phyloP scores from a whole-genome alignment of 2,797 vertebrate species.

The Aselliscus stoliczkanus region DNA sequence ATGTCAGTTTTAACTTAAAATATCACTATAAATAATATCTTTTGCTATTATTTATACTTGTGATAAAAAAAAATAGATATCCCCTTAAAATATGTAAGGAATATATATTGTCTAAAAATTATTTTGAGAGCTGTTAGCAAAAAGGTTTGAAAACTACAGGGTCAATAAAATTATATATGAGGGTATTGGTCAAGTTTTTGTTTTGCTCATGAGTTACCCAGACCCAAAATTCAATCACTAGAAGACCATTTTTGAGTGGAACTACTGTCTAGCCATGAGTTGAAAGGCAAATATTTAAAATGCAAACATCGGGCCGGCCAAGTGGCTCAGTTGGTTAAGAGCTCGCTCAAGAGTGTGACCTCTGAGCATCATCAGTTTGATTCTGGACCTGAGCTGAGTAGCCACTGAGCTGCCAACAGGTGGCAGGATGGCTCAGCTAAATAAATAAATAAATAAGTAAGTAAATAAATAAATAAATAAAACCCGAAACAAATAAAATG shows the following conservation, averaged over 20 bases:
- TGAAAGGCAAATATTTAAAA: slow-evolving; percentile 54
- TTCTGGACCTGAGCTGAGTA: too few species aligned
- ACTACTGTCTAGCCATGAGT: not conserved
- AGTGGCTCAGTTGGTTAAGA: too few species aligned
- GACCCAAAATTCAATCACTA: not conserved
- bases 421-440: too few species aligned
- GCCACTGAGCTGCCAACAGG: too few species aligned
- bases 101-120: not conserved
- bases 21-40: not conserved
- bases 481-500: slow-evolving; percentile 35
- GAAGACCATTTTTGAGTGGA: not conserved
- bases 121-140: not conserved
- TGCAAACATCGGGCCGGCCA: not conserved
- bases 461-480: too few species aligned
- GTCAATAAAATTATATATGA: not conserved
- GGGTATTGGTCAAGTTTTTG: not conserved
- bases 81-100: not conserved
- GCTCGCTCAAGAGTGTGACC: too few species aligned
- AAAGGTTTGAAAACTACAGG: not conserved
- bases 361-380: too few species aligned
- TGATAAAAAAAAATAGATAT: not conserved
- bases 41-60: not conserved
- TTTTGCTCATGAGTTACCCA: not conserved
- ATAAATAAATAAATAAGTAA: too few species aligned
- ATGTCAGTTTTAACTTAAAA: slow-evolving; percentile 6